Evolutionary conservation across 30 jellyfish, hydroid and myxozoan species (phyloP), one percentile per base, ranked within the genome.

Genomic region (Cassiopea andromeda): DNA sequence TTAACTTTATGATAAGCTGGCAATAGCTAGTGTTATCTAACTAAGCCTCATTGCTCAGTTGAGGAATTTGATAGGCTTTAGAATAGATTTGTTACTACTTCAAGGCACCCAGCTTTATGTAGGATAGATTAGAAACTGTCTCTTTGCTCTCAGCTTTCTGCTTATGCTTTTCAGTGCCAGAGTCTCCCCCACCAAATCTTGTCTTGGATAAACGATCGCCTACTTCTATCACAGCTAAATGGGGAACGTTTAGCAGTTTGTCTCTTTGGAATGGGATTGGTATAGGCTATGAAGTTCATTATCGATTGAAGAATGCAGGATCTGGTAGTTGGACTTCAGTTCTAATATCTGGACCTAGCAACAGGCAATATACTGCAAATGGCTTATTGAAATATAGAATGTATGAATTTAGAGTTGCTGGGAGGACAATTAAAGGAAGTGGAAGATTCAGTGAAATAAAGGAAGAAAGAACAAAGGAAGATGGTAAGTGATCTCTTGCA

Each of bases 131-230:
- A n/a, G n/a, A n/a, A n/a, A n/a, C n/a, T n/a, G n/a, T n/a, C n/a
- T n/a, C n/a, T n/a, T n/a, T n/a, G n/a, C n/a, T n/a, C n/a, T n/a
- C 64, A 50, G 9, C 64, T 2, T 50, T 50, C 9, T 50, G 64
- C 64, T 9, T 50, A 2, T 50, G 5, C 64, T 50, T 54, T 57
- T 2, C 44, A 85, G 93, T 85, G 9, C 93, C 93, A 15, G 93
- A 85, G 46, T 48, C 87, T 7, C 77, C 93, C 10, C 93, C 93
- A 85, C 74, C 78, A 17, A 70, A 75, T 19, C 7, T 85, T 18
- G 72, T 44, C n/a, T 57, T 66, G 49, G 15, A 18, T 8, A n/a
- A 19, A 38, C 47, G 43, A 19, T 46, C 93, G 1, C 74, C 93
- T 58, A 49, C 86, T 18, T 6, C 74, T 8, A 85, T 85, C 7